Base-by-base conservation (phyloP, 2,797 vertebrate species). In the Myotis pilosus region DNA sequence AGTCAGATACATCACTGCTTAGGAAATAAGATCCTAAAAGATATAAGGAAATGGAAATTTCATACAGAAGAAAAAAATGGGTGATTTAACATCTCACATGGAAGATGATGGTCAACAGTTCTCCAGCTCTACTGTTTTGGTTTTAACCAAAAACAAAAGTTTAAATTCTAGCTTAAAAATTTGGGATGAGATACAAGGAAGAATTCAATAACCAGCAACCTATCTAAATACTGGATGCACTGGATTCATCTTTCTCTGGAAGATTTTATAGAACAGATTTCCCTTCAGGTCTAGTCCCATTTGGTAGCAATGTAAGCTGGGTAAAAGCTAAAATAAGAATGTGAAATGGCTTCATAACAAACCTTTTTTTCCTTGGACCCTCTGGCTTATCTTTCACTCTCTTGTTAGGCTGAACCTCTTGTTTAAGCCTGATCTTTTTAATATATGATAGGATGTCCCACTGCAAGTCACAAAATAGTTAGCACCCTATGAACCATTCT, bases 21-120 rank as follows among this genome's bases (percentile, higher is more conserved):
- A 64, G 41, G 62, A 93, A 82, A 93, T 47, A 93, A 93, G 33
- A 93, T 62, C 55, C 36, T 84, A 41, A 90, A 94, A n/a, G 53
- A 91, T 92, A 91, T 12, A 75, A 83, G 68, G 57, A 30, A 92
- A 75, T 1, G 51, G 22, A 36, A 80, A 80, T 89, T 80, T 86
- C 57, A 76, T 41, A 89, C 30, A 68, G 22, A 75, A 79, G 44
- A 8, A 11, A 47, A 69, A 69, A 55, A 83, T 12, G 62, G 19
- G 38, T 84, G 75, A 87, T 87, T 86, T 92, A 91, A 53, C 53
- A 71, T 75, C 30, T 88, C 92, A 33, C 8, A 15, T 20, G 60
- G 68, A 90, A 92, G 57, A 57, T 41, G 36, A 69, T 85, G 41
- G 76, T 20, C n/a, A 80, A 66, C 30, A 83, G n/a, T 80, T 94